A percentile compares a stretch with the other conserved stretches of the same genome.
Conservation (phyloP, 2,888 invertebrate species). For the Drosophila quasianomalipes region DNA sequence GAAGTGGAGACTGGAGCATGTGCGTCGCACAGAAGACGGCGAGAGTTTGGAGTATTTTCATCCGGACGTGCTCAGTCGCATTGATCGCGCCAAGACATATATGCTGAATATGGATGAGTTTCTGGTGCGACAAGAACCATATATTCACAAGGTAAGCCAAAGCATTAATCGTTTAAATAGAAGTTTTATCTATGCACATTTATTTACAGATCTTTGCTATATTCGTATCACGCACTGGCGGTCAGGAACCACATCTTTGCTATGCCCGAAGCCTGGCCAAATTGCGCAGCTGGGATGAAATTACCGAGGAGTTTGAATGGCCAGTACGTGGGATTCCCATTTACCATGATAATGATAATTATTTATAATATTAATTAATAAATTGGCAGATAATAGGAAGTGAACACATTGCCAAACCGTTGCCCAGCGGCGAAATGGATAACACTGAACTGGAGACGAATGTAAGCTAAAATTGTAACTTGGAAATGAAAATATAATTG, state of each 20-base stretch:
- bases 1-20: conserved; percentile 40
- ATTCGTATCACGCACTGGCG: conserved; percentile 37
- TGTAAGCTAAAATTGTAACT: conserved; percentile 18
- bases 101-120: conserved; percentile 51
- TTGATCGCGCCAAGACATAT: conserved; percentile 42
- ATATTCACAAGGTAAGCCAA: conserved; percentile 44
- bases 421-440: conserved; percentile 5
- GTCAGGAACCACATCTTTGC: conserved; percentile 31
- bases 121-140: conserved; percentile 48
- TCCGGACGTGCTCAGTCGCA: conserved; percentile 23
- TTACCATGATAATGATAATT: background rate
- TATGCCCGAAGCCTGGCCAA: conserved; percentile 46
- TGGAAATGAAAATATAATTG: background rate
- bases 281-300: conserved; percentile 49
- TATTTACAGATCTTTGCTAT: conserved; percentile 39
- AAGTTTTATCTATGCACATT: background rate
- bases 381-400: conserved; percentile 28
- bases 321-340: conserved; percentile 31
- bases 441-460: conserved; percentile 29
- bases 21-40: conserved; percentile 34
- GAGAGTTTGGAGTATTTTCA: conserved; percentile 45
- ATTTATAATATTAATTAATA: background rate
- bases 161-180: no score
- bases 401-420: conserved; percentile 29
- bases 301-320: conserved; percentile 33